Percentiles rank a stretch among this genome's conserved stretches.
phyloP scores from a whole-genome alignment of 1,140 invertebrate species.

The Ectropis grisescens region DNA sequence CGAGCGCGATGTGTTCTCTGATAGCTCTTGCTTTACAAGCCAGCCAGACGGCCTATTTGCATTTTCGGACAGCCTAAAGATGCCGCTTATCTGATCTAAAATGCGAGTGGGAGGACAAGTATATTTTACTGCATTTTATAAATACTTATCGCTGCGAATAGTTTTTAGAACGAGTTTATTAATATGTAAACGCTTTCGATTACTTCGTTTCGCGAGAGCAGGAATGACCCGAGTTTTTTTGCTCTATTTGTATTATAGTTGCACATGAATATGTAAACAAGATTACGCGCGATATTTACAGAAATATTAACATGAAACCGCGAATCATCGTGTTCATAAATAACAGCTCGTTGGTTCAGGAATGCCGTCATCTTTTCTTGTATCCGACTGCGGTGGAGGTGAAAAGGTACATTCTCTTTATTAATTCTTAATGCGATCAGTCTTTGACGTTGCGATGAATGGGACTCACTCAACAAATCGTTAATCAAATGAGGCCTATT shows the following conservation, averaged over 20 bases:
- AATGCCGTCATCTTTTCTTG: conserved; percentile 7
- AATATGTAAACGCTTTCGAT: conserved; percentile 1
- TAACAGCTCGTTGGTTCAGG: conserved; percentile 15
- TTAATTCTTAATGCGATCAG: conserved; percentile 55
- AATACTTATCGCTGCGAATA: background rate
- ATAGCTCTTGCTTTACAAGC: conserved; percentile 38
- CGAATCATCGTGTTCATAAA: conserved; percentile 17
- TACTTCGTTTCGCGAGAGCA: background rate
- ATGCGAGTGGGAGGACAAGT: conserved; percentile 6
- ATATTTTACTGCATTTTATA: conserved; percentile 1
- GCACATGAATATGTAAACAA: too few relatives aligned
- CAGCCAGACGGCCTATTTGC: conserved; percentile 42
- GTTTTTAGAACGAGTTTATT: conserved; percentile 1
- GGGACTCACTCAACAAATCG: conserved; percentile 64
- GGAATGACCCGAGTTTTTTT: too few relatives aligned
- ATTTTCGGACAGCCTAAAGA: conserved; percentile 29
- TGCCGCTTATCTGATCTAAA: conserved; percentile 28
- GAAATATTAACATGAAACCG: conserved; percentile 4
- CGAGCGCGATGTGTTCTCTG: conserved; percentile 31
- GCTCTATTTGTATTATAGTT: too few relatives aligned
- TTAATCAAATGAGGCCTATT: conserved; percentile 59
- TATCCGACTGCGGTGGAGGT: conserved; percentile 23
- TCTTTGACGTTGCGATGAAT: conserved; percentile 59
- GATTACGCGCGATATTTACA: too few relatives aligned
- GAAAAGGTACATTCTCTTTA: conserved; percentile 54